These are phyloP conservation scores for Diacarnus erythraeanus DNA, from an alignment of 37 sponge, comb jelly and placozoan species.

Conservation along the genomic window DNA sequence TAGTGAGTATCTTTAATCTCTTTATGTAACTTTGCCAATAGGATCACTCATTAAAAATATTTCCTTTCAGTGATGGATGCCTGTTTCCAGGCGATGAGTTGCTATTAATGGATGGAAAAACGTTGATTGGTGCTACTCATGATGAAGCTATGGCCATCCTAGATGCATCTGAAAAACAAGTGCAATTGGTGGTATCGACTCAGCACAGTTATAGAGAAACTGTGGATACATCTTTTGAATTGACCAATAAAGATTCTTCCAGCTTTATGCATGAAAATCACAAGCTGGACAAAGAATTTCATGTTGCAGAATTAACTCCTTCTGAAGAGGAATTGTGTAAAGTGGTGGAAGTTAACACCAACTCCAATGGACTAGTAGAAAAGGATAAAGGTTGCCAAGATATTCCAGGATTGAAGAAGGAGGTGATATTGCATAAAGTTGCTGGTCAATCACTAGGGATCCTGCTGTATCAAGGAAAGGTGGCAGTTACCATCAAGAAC, in stretches of 20 bases:
- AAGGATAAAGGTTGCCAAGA: too few relatives aligned
- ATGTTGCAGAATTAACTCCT: background rate
- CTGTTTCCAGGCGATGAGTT: conserved; percentile 72
- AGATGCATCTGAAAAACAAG: conserved; percentile 36
- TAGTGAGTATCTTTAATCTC: too few relatives aligned
- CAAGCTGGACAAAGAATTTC: background rate
- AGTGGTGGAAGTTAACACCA: background rate
- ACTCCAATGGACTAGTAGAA: too few relatives aligned
- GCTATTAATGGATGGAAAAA: conserved; percentile 62
- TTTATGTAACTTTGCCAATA: too few relatives aligned
- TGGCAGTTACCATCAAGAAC: too few relatives aligned
- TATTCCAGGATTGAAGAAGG: too few relatives aligned
- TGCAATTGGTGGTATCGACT: conserved; percentile 60
- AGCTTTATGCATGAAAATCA: background rate
- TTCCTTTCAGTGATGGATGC: conserved; percentile 51
- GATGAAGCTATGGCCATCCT: conserved; percentile 50
- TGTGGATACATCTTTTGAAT: conserved; percentile 14
- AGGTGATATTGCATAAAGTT: too few relatives aligned
- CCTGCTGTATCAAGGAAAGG: too few relatives aligned
- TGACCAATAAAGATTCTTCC: conserved; percentile 1
- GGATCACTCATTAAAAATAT: background rate
- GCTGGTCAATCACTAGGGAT: too few relatives aligned
- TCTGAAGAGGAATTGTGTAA: background rate
- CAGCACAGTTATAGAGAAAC: conserved; percentile 7
- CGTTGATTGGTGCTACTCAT: conserved; percentile 56